Base-by-base conservation (phyloP, 1,140 invertebrate species). In the Chrysoperla carnea region DNA sequence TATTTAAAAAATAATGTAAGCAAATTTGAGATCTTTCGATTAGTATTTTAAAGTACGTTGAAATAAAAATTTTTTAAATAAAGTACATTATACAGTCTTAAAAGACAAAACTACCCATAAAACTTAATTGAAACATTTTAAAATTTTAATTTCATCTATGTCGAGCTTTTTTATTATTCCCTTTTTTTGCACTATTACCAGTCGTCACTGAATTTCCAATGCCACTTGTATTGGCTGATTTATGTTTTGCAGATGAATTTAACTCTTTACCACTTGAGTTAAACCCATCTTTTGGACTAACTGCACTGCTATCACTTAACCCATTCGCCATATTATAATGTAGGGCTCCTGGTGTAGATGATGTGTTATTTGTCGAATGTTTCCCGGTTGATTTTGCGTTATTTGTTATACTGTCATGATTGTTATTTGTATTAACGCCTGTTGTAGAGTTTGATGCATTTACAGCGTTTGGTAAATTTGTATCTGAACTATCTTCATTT, bases 401-500 rank as follows among this genome's bases (percentile, higher is more conserved):
- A 31, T 72, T 63, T 35, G 72, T 72, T 23, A 23, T 23, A 4
- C 73, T 68, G 48, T 69, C 65, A 56, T 73, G 70, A 48, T 71
- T 70, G 42, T 68, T 64, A 47, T 68, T 67, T 36, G 68, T 69
- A 42, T 70, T 69, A 9, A 57, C 51, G 54, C 75, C 70, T 39
- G 72, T 69, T 27, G 76, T 74, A 17, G 76, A 76, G 46, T 79
- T 76, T 56, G 80, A 80, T 51, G 71, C 68, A 29, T 67, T 66
- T 13, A 63, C 29, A 61, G 42, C 42, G 58, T 48, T 44, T 29
- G 52, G 72, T 52, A 81, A 72, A 58, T 78, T 78, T 54, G 77
- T 81, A 50, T 78, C 75, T 52, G 76, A 76, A 45, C 78, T 78
- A 51, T 79, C 73, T 51, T 78, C 72, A 60, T 79, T 82, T 37